phyloP scores from a whole-genome alignment of 1,140 invertebrate genomes.

The Battus philenor region DNA sequence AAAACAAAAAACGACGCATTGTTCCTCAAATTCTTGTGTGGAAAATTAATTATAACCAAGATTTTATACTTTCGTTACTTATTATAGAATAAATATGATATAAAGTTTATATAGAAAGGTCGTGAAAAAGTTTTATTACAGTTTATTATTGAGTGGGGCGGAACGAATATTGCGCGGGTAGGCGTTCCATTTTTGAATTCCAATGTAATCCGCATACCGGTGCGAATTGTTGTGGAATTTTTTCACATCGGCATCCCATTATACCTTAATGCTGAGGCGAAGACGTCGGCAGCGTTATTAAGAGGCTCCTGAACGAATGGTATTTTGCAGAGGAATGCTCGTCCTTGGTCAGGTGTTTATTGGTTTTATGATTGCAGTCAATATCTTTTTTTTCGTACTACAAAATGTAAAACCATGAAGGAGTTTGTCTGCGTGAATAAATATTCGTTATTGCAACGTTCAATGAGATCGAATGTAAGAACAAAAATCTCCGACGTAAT shows the following conservation, averaged over 20 bases:
- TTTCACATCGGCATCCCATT: conserved; percentile 55
- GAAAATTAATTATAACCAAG: too few species aligned
- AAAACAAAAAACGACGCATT: too few species aligned
- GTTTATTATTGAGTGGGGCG: too few species aligned
- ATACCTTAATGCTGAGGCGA: conserved; percentile 26
- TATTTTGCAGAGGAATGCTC: conserved; percentile 18
- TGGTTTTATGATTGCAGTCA: conserved; percentile 18
- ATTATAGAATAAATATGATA: too few species aligned
- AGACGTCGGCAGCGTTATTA: conserved; percentile 34
- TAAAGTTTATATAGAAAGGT: too few species aligned
- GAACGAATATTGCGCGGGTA: not conserved
- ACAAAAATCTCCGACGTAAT: not conserved
- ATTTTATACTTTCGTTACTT: too few species aligned
- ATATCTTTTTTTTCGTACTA: conserved; percentile 11
- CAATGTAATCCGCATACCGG: conserved; percentile 25
- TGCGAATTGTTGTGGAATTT: conserved; percentile 42
- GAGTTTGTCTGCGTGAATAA: not conserved
- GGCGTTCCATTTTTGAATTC: conserved; percentile 37
- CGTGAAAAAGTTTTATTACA: too few species aligned
- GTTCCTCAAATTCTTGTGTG: too few species aligned
- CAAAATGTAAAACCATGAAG: too few species aligned
- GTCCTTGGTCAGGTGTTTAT: conserved; percentile 14
- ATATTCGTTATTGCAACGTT: not conserved
- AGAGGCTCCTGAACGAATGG: conserved; percentile 26
- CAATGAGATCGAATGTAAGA: not conserved